Conservation (phyloP, 2,888 invertebrate species). For the Orchesellides sinensis region DNA sequence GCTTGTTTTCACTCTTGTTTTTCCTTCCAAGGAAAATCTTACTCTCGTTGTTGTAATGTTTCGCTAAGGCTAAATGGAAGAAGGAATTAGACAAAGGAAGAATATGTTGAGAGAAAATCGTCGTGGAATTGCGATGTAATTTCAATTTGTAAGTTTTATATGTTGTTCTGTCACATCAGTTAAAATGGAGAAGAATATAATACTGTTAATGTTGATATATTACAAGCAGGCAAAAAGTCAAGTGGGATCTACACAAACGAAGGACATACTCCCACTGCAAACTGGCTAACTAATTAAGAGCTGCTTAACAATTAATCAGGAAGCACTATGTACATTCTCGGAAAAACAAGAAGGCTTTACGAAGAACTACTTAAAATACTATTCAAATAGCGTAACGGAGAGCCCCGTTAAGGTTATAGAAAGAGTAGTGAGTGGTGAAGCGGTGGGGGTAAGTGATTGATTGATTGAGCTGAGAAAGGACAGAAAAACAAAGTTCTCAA, state of each 20-base stretch:
- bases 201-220: too few species aligned
- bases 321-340: neutral
- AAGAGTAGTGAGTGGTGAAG: too few species aligned
- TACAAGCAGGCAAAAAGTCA: neutral
- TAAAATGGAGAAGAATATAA: too few species aligned
- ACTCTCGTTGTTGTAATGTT: neutral
- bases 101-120: neutral
- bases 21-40: slow-evolving; percentile 3
- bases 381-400: too few species aligned
- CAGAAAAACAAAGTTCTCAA: too few species aligned
- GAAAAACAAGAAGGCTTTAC: neutral
- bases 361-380: too few species aligned
- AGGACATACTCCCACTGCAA: neutral
- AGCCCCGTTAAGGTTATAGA: too few species aligned
- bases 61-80: neutral
- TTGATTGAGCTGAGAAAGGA: too few species aligned
- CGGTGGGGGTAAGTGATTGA: too few species aligned
- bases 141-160: neutral
- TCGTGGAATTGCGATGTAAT: slow-evolving; percentile 4
- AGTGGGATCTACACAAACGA: neutral
- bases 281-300: slow-evolving; percentile 17
- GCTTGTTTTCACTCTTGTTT: slow-evolving; percentile 47
- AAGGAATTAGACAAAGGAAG: neutral
- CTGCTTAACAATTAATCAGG: slow-evolving; percentile 24
- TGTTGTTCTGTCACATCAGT: neutral